These are phyloP conservation scores for Lordiphosa fenestrarum DNA, from an alignment of 2,888 invertebrate species.

Conservation along the genomic window DNA sequence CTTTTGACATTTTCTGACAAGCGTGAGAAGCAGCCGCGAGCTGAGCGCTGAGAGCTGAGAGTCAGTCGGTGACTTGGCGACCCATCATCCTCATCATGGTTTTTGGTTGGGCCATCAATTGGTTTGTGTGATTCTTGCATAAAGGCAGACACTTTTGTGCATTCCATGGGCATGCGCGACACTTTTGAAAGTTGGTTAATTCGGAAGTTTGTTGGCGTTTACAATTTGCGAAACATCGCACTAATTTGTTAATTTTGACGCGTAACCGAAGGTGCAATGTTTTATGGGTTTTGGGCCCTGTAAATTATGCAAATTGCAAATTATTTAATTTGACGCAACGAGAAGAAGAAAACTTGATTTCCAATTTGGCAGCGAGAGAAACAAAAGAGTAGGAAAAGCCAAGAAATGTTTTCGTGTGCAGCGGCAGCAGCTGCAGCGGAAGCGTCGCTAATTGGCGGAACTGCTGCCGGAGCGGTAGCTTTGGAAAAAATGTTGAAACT, in stretches of 20 bases:
- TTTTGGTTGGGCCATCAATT: constrained; percentile 57
- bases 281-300: constrained; percentile 46
- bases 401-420: constrained; percentile 46
- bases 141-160: constrained; percentile 36
- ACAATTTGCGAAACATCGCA: constrained; percentile 64
- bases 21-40: constrained; percentile 62
- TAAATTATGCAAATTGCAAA: constrained; percentile 65
- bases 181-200: constrained; percentile 58
- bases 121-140: constrained; percentile 41
- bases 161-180: constrained; percentile 63
- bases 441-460: too few relatives aligned
- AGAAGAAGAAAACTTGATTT: constrained; percentile 18
- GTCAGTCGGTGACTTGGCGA: constrained; percentile 4
- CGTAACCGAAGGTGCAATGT: constrained; percentile 62
- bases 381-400: constrained; percentile 52
- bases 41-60: too few relatives aligned
- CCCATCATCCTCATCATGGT: constrained; percentile 15
- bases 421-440: constrained; percentile 9
- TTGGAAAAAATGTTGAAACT: constrained; percentile 61
- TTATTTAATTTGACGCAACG: constrained; percentile 50
- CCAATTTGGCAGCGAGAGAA: constrained; percentile 20
- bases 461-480: too few relatives aligned
- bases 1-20: constrained; percentile 75
- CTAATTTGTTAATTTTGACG: constrained; percentile 70
- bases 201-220: constrained; percentile 65